Evolutionary conservation across 2,797 vertebrate genomes (phyloP).

Genomic region (Triplophysa bombifrons): DNA sequence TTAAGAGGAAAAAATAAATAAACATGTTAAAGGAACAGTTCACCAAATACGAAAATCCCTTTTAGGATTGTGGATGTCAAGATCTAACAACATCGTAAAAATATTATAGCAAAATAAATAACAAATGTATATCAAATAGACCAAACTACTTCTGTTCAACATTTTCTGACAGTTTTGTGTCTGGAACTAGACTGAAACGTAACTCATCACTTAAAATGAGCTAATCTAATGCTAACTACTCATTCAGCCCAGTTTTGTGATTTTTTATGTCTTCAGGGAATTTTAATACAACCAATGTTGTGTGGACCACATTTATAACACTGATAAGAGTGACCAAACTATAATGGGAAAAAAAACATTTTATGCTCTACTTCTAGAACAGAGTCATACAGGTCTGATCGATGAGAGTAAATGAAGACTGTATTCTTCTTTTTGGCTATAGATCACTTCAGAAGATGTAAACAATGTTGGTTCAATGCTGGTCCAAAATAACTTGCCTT

Average conservation of each 20-base stretch:
- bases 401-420: not conserved
- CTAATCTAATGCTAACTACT: too few species aligned
- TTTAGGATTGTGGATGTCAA: not conserved
- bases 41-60: not conserved
- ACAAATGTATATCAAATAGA: not conserved
- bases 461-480: too few species aligned
- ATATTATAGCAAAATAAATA: not conserved
- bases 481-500: too few species aligned
- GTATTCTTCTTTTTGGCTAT: not conserved
- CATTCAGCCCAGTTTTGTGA: not conserved
- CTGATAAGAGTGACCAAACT: not conserved
- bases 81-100: not conserved
- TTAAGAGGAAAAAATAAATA: not conserved
- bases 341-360: not conserved
- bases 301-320: not conserved
- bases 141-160: too few species aligned
- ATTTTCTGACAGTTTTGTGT: too few species aligned
- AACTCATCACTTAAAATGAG: not conserved
- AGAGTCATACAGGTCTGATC: not conserved
- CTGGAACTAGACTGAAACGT: too few species aligned
- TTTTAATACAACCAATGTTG: not conserved
- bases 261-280: too few species aligned
- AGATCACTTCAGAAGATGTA: too few species aligned
- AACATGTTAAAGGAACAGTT: constrained; percentile 1
- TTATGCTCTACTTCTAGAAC: not conserved